A percentile compares a stretch with the other conserved stretches of the same genome.
Conservation (phyloP, 2,797 vertebrate genomes). For the Dendrocincla fuliginosa region DNA sequence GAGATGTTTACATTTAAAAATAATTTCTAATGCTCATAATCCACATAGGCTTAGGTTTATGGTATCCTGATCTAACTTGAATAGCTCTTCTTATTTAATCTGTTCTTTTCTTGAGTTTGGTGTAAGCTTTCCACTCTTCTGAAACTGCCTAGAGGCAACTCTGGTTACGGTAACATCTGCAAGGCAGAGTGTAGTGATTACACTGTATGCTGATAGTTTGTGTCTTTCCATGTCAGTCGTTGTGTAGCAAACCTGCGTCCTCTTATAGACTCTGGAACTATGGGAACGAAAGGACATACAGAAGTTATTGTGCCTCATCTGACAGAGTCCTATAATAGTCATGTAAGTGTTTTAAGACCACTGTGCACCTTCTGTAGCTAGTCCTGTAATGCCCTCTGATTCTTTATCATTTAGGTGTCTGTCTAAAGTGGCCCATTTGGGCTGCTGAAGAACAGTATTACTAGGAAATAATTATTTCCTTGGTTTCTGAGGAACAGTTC, state of each 20-base stretch:
- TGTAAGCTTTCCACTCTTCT: neutral
- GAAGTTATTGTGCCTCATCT: slow-evolving; percentile 94
- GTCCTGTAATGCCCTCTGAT: neutral
- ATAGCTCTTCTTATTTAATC: neutral
- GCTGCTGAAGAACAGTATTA: neutral
- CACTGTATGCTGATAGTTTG: neutral
- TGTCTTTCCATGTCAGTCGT: slow-evolving; percentile 80
- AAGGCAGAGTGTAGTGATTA: neutral
- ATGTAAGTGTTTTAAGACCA: slow-evolving; percentile 82
- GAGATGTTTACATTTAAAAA: neutral
- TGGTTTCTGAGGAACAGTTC: neutral
- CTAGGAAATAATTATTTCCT: neutral
- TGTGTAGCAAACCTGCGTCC: slow-evolving; percentile 92
- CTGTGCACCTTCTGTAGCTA: neutral
- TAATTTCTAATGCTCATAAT: neutral
- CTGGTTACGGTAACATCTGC: neutral
- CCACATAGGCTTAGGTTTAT: neutral
- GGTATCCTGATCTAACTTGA: neutral
- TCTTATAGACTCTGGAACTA: slow-evolving; percentile 96
- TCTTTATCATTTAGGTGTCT: neutral
- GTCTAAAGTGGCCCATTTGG: neutral
- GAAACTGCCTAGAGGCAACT: neutral
- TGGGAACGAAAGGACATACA: slow-evolving; percentile 99
- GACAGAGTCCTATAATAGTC: slow-evolving; percentile 98
- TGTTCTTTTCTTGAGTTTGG: neutral